A percentile compares a stretch with the other conserved stretches of the same genome.
Evolutionary conservation across 2,113 vertebrate species (phyloP).

Genomic region (Trinectes maculatus): DNA sequence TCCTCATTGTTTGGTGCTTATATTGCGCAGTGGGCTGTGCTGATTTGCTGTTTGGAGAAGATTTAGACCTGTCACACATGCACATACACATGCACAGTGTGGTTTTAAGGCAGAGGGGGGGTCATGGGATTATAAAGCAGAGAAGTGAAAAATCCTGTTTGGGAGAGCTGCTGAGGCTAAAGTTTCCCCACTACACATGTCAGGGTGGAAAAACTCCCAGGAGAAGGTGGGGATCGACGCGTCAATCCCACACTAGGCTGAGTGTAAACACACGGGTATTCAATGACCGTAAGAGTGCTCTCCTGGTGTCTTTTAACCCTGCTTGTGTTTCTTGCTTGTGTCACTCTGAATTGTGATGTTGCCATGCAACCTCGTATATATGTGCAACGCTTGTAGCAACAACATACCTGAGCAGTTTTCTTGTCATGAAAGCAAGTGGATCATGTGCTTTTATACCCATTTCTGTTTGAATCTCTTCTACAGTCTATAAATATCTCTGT

Average conservation of each 20-base stretch:
- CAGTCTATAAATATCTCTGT: no score
- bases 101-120: slow-evolving; percentile 62
- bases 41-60: slow-evolving; percentile 78
- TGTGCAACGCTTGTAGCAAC: slow-evolving; percentile 34
- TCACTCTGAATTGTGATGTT: slow-evolving; percentile 59
- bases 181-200: slow-evolving; percentile 72
- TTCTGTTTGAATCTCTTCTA: no score
- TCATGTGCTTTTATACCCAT: slow-evolving; percentile 36
- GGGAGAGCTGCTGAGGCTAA: slow-evolving; percentile 69
- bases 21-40: slow-evolving; percentile 51
- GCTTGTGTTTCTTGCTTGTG: slow-evolving; percentile 64
- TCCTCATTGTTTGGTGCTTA: slow-evolving; percentile 61
- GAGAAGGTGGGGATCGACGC: slow-evolving; percentile 61
- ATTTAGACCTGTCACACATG: slow-evolving; percentile 77
- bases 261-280: slow-evolving; percentile 73
- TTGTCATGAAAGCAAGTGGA: slow-evolving; percentile 41
- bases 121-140: slow-evolving; percentile 74
- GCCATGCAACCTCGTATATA: slow-evolving; percentile 53
- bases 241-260: slow-evolving; percentile 66
- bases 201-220: slow-evolving; percentile 71
- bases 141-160: slow-evolving; percentile 82
- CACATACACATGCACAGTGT: slow-evolving; percentile 49
- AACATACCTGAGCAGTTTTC: slow-evolving; percentile 51
- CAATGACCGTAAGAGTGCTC: slow-evolving; percentile 66
- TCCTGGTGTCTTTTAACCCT: slow-evolving; percentile 50